Evolutionary conservation across 2,113 vertebrate genomes (phyloP).

Genomic region (Atlantisia rogersi): DNA sequence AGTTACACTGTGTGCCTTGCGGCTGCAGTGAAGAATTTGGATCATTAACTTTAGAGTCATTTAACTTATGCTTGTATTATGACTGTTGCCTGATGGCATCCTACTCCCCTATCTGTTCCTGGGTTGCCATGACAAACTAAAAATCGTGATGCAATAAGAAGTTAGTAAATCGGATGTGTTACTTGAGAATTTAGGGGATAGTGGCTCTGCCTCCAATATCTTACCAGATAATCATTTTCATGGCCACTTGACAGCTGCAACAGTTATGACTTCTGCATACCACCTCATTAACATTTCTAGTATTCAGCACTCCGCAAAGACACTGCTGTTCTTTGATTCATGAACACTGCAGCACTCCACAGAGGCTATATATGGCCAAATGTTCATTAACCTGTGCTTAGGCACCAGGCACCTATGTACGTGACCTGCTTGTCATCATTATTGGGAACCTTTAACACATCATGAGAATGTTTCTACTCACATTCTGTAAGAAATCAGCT

Average conservation of each 20-base stretch:
- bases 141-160: background rate
- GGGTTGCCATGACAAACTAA: slow-evolving; percentile 32
- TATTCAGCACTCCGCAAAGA: background rate
- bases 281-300: background rate
- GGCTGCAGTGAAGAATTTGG: slow-evolving; percentile 1
- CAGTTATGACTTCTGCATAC: background rate
- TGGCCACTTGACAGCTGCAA: background rate
- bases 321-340: background rate
- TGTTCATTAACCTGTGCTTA: background rate
- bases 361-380: background rate
- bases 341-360: background rate
- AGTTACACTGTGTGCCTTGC: background rate
- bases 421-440: background rate
- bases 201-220: background rate
- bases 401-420: background rate
- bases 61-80: slow-evolving; percentile 43
- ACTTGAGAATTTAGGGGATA: background rate
- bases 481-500: background rate
- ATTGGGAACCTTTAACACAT: background rate
- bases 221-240: slow-evolving; percentile 14
- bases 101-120: background rate
- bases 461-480: background rate
- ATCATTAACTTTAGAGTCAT: slow-evolving; percentile 45
- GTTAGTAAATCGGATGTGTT: slow-evolving; percentile 6
- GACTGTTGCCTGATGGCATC: slow-evolving; percentile 19